Evolutionary conservation across 2,888 invertebrate genomes (phyloP), one percentile per base, ranked within the genome.

Genomic region (Drosophila kuntzei): DNA sequence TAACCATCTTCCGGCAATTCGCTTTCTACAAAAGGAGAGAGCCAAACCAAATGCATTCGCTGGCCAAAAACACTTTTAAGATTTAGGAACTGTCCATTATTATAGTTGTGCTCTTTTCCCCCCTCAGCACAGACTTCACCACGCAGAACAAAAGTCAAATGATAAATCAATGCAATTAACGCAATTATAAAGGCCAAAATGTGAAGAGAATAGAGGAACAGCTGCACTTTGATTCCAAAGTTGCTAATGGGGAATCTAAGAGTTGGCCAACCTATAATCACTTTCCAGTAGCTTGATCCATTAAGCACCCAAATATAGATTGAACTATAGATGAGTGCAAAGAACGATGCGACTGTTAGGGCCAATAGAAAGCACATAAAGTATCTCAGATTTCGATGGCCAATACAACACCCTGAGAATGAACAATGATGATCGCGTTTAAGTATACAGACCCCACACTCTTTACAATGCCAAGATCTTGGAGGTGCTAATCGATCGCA

Each of bases 381-480:
- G 92, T 96, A 98, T 89, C 98, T 94, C 80, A 96, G 96, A 92
- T 98, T 98, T 69, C 93, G 93, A 90, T 97, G 96, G 1, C 98
- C 98, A 44, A 98, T 93, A 91, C 98, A 98, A 89, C 95, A 96
- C 14, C 96, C 96, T 34, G 96, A 95, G 91, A 98, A 98, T 75
- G 96, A 95, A 90, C 98, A 97, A 90, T 97, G 96, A 92, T 97
- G 97, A 91, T 97, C 98, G 73, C 98, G 94, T 92, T 97, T 97
- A 57, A 92, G 34, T 57, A 98, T 95, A 91, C 99, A 99, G 11
- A 94, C 93, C 73, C 96, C 93, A 92, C 99, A 99, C 7, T 93
- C 94, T n/a, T 94, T 93, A 90, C 99, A 99, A 90, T 99, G 99
- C 95, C 97, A 98, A 2, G 98, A 95, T 54, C 99, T 94, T 1